phyloP scores from a whole-genome alignment of 2,113 vertebrate species.

The Calypte anna region DNA sequence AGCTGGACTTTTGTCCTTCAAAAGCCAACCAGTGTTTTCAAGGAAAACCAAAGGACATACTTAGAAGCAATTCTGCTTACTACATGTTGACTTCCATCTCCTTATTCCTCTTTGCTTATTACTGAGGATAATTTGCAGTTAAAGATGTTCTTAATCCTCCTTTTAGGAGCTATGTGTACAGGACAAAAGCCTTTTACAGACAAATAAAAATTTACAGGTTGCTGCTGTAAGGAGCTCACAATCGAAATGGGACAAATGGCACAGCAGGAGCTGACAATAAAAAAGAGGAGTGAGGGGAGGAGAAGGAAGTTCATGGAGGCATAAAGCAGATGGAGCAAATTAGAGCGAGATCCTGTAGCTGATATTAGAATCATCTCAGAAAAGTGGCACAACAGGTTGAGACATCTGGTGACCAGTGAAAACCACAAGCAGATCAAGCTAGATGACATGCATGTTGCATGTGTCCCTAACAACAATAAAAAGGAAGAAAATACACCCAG shows the following conservation, averaged over 20 bases:
- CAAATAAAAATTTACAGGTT: not conserved
- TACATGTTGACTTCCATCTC: not conserved
- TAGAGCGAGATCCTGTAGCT: not conserved
- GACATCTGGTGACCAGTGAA: not conserved
- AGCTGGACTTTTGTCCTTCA: not conserved
- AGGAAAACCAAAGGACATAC: slow-evolving; percentile 31
- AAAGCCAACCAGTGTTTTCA: slow-evolving; percentile 24
- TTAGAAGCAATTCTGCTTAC: slow-evolving; percentile 1
- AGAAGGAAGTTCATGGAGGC: slow-evolving; percentile 2
- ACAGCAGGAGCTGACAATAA: slow-evolving; percentile 9
- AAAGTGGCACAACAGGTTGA: not conserved
- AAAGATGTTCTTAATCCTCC: not conserved
- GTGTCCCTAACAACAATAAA: not conserved
- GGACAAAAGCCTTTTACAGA: not conserved
- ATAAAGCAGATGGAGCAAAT: not conserved
- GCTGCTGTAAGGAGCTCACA: not conserved
- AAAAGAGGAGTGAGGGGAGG: not conserved
- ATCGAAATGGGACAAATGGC: slow-evolving; percentile 6
- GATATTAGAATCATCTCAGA: not conserved
- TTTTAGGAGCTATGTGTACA: not conserved
- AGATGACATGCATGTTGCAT: not conserved
- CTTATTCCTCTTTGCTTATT: not conserved
- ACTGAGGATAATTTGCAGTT: not conserved
- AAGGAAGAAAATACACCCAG: not conserved
- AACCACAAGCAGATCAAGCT: not conserved